Evolutionary conservation across 2,888 invertebrate genomes (phyloP), one percentile per base, ranked within the genome.

Genomic region (Phania funesta): DNA sequence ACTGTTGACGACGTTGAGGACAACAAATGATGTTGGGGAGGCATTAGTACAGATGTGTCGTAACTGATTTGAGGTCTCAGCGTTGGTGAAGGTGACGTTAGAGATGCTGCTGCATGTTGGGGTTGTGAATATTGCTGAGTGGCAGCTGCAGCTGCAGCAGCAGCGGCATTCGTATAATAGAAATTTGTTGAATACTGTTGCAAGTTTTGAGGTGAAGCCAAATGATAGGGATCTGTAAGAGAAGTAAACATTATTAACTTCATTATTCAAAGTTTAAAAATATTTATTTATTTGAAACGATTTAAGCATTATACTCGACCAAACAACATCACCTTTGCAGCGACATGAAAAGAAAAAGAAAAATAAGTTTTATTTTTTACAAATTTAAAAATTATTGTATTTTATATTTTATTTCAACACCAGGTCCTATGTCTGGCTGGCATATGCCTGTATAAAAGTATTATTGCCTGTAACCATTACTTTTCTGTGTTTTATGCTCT

Each of bases 121-220:
- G 44, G 54, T 32, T 78, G 78, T 20, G 50, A 20, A 35, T 82
- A 78, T 54, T 78, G 62, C 35, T 82, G 78, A 24, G 38, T 78
- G 41, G 50, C 78, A 22, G 73, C 77, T 26, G 78, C 81, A 2
- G 35, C 81, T 3, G 58, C 78, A 13, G 58, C 78, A 13, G 67
- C 81, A 9, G 77, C 80, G 2, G 71, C 78, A 46, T 68, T 82
- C n/a, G 50, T 82, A 18, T 82, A 82, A 24, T 82, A 82, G 50
- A 82, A 82, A 58, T 82, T 82, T 64, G 78, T 82, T 44, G 82
- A 82, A 82, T 82, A 82, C 78, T 82, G 82, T 52, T 82, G 82
- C 62, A 82, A 74, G 70, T 82, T 82, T 44, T 82, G 82, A 52
- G 82, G 82, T 78, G 78, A 78, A 70, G 82, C 64, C 67, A 78